Conservation (phyloP, 1,140 invertebrate genomes). For the Acromyrmex heyeri region DNA sequence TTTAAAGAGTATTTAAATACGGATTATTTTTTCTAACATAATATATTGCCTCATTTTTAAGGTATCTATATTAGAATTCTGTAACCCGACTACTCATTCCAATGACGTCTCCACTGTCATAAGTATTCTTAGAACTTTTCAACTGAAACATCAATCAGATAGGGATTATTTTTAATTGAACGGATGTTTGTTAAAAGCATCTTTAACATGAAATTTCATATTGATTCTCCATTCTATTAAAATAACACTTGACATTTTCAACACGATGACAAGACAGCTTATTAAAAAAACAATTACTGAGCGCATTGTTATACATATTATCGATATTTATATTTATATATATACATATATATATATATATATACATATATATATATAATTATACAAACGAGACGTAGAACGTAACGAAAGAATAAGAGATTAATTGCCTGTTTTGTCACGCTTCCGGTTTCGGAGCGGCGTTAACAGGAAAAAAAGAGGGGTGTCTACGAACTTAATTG, state of each 20-base stretch:
- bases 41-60: neutral
- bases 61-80: neutral
- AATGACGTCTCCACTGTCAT: neutral
- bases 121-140: neutral
- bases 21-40: neutral
- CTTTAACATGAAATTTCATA: neutral
- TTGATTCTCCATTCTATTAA: neutral
- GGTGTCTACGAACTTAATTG: neutral
- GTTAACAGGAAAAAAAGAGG: neutral
- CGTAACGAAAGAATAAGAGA: slow-evolving; percentile 16
- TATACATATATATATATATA: too few species aligned
- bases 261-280: neutral
- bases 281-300: slow-evolving; percentile 34
- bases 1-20: neutral
- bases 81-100: neutral
- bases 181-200: neutral
- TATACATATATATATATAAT: neutral
- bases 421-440: neutral
- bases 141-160: neutral
- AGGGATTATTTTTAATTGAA: slow-evolving; percentile 1
- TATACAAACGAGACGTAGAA: slow-evolving; percentile 1
- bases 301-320: neutral
- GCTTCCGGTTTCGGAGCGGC: neutral
- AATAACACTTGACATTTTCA: slow-evolving; percentile 10
- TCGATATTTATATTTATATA: neutral